Percentiles rank a stretch among this genome's conserved stretches.
These are phyloP conservation scores for Phymatocera aterrima DNA, from an alignment of 2,888 invertebrate species.

Conservation along the genomic window DNA sequence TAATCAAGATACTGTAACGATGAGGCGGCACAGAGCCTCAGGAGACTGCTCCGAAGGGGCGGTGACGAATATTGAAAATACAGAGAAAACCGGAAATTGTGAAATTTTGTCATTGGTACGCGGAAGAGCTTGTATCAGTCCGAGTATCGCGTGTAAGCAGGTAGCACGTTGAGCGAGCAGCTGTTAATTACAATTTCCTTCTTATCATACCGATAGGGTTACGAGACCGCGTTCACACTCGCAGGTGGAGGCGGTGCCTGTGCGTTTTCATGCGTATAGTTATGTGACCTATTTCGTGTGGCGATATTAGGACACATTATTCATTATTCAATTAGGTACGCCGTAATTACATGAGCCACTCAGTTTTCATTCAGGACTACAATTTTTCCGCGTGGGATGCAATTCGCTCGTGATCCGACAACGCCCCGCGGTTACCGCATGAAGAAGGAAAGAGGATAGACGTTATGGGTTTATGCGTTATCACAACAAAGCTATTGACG, in stretches of 20 bases:
- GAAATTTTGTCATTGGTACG: neutral
- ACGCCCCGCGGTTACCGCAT: neutral
- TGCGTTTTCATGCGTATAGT: too few species aligned
- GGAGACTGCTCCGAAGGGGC: neutral
- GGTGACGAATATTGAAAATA: neutral
- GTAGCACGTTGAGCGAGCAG: too few species aligned
- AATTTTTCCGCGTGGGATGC: too few species aligned
- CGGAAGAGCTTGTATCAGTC: neutral
- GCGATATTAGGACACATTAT: too few species aligned
- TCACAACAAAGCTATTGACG: neutral
- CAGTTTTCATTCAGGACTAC: too few species aligned
- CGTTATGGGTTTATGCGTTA: neutral
- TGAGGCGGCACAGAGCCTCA: too few species aligned
- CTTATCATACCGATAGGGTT: neutral
- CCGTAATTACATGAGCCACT: too few species aligned
- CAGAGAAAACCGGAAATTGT: too few species aligned
- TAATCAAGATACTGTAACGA: neutral
- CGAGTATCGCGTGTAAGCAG: neutral
- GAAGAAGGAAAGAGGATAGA: neutral
- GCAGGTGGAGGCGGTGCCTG: neutral
- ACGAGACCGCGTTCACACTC: neutral
- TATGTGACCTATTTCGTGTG: too few species aligned
- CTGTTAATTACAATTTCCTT: neutral
- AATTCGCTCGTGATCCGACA: too few species aligned
- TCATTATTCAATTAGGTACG: too few species aligned